Percentiles rank a stretch among this genome's conserved stretches.
Conservation (phyloP, 2,888 invertebrate species). For the Andrena fulva region DNA sequence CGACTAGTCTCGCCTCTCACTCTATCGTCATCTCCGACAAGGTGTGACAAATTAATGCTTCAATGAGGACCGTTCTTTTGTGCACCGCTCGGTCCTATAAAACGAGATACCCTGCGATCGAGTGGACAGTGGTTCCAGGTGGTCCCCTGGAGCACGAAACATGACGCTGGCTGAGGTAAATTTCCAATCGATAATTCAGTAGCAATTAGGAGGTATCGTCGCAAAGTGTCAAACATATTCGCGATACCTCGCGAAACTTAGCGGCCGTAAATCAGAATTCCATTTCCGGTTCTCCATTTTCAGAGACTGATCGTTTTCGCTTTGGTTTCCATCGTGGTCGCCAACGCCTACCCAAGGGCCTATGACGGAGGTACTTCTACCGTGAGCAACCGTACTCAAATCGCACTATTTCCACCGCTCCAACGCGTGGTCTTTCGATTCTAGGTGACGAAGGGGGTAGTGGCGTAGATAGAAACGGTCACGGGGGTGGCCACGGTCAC, state of each 20-base stretch:
- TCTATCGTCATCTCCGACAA: slow-evolving; percentile 22
- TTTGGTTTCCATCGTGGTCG: slow-evolving; percentile 26
- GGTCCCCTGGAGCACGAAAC: slow-evolving; percentile 38
- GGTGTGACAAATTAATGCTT: slow-evolving; percentile 63
- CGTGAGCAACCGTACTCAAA: background rate
- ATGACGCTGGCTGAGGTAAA: slow-evolving; percentile 60
- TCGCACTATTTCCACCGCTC: background rate
- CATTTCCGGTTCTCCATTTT: slow-evolving; percentile 8
- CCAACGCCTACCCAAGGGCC: slow-evolving; percentile 15
- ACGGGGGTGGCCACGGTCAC: slow-evolving; percentile 40
- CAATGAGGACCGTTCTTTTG: slow-evolving; percentile 48
- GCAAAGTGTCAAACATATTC: background rate
- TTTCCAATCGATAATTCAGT: background rate
- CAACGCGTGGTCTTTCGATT: background rate
- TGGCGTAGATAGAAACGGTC: slow-evolving; percentile 23
- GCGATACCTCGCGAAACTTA: background rate
- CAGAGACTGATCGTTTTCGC: slow-evolving; percentile 45
- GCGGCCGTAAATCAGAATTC: background rate
- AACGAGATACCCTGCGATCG: slow-evolving; percentile 41
- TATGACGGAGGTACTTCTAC: slow-evolving; percentile 42
- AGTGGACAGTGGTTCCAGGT: slow-evolving; percentile 45
- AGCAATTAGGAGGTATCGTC: background rate
- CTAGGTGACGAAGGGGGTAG: background rate
- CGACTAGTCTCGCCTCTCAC: slow-evolving; percentile 36
- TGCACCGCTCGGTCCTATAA: slow-evolving; percentile 52